A percentile compares a stretch with the other conserved stretches of the same genome.
Evolutionary conservation across 2,113 vertebrate species (phyloP).

Genomic region (Myiagra hebetior): DNA sequence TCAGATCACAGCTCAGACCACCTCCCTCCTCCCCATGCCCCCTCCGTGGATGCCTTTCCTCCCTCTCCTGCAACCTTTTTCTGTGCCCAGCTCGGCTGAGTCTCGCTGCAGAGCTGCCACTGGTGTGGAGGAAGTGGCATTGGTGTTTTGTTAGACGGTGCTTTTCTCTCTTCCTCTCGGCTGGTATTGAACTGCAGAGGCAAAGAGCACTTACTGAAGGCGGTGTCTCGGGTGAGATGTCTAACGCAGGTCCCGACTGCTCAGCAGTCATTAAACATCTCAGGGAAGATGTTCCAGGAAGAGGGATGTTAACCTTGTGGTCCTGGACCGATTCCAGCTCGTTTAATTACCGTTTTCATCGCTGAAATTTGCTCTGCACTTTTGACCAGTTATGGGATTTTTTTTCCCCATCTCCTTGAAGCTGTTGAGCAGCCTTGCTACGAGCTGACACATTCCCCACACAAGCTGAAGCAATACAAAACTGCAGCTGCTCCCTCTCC

Average conservation of each 20-base stretch:
- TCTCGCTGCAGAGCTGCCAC: neutral
- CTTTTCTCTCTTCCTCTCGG: neutral
- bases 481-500: neutral
- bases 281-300: conserved; percentile 44
- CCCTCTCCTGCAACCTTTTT: neutral
- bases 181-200: neutral
- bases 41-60: neutral
- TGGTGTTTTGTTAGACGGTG: neutral
- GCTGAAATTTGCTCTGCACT: conserved; percentile 47
- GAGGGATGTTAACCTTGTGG: conserved; percentile 25
- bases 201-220: neutral
- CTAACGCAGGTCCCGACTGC: neutral
- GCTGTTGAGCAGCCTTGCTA: neutral
- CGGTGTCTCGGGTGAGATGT: neutral
- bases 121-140: neutral
- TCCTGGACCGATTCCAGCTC: conserved; percentile 35
- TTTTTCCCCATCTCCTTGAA: neutral
- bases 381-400: conserved; percentile 23
- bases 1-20: neutral
- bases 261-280: conserved; percentile 48
- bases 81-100: neutral
- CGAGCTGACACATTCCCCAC: neutral
- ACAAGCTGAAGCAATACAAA: neutral
- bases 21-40: neutral
- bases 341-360: conserved; percentile 31